Evolutionary conservation across 1,140 invertebrate species (phyloP).

Genomic region (Teleogryllus occipitalis): DNA sequence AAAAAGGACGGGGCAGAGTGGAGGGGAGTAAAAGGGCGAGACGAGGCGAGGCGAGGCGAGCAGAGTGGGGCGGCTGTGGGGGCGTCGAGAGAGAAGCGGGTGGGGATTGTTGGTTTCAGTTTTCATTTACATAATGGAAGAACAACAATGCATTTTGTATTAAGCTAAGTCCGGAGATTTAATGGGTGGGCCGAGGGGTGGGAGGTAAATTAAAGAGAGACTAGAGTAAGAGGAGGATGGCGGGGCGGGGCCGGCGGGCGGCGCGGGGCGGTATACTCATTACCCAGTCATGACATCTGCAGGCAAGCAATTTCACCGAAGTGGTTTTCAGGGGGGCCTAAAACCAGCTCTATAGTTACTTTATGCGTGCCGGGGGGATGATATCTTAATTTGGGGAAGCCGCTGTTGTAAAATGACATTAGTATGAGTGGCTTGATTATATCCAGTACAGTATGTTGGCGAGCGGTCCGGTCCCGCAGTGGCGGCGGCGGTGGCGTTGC

Average conservation of each 20-base stretch:
- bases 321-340: slow-evolving; percentile 16
- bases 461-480: neutral
- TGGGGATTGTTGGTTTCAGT: slow-evolving; percentile 31
- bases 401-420: slow-evolving; percentile 16
- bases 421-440: slow-evolving; percentile 15
- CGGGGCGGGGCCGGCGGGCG: neutral
- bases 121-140: slow-evolving; percentile 41
- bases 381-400: slow-evolving; percentile 16
- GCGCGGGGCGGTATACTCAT: slow-evolving; percentile 24
- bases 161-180: slow-evolving; percentile 38
- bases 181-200: slow-evolving; percentile 27
- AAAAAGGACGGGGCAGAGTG: neutral
- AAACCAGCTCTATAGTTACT: slow-evolving; percentile 11
- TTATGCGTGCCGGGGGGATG: slow-evolving; percentile 13
- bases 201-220: slow-evolving; percentile 17
- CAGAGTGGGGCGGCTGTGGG: too few relatives aligned
- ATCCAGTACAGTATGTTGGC: neutral
- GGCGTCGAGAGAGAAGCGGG: neutral
- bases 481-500: too few relatives aligned
- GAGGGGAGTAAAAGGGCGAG: slow-evolving; percentile 21
- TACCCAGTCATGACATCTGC: slow-evolving; percentile 32
- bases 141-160: slow-evolving; percentile 41
- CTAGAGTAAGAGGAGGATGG: slow-evolving; percentile 13
- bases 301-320: slow-evolving; percentile 26
- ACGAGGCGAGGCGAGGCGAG: too few relatives aligned